Conservation (phyloP, 2,113 vertebrate genomes). For the Larimichthys polyactis region DNA sequence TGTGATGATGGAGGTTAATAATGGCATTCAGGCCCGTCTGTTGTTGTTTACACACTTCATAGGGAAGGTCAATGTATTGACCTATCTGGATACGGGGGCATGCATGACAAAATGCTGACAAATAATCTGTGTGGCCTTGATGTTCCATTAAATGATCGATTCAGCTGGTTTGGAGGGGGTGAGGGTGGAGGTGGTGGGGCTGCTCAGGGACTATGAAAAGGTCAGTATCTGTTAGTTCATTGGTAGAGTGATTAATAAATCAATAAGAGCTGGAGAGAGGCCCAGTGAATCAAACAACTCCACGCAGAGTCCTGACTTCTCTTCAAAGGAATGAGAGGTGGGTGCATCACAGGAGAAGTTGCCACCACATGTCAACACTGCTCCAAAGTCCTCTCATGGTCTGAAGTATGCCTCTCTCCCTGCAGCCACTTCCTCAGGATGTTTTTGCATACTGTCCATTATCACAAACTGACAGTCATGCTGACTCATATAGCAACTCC, state of each 20-base stretch:
- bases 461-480: too few species aligned
- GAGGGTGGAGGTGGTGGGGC: conserved; percentile 48
- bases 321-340: conserved; percentile 29
- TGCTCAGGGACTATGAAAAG: conserved; percentile 89
- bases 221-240: conserved; percentile 99
- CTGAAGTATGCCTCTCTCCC: not conserved
- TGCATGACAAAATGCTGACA: conserved; percentile 92
- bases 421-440: not conserved
- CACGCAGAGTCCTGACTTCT: conserved; percentile 30
- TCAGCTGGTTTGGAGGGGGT: conserved; percentile 71
- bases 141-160: conserved; percentile 98
- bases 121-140: conserved; percentile 92
- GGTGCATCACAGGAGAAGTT: not conserved
- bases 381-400: not conserved
- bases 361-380: not conserved
- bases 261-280: conserved; percentile 88
- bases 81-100: conserved; percentile 81
- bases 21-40: conserved; percentile 50
- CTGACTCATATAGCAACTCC: too few species aligned
- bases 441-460: not conserved
- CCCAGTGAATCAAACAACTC: conserved; percentile 53
- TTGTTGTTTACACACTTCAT: conserved; percentile 76
- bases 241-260: conserved; percentile 97
- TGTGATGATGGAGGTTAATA: conserved; percentile 64
- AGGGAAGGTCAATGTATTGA: conserved; percentile 90